A percentile compares a stretch with the other conserved stretches of the same genome.
Conservation (phyloP, 2,888 invertebrate species). For the Lasioglossum figueresi region DNA sequence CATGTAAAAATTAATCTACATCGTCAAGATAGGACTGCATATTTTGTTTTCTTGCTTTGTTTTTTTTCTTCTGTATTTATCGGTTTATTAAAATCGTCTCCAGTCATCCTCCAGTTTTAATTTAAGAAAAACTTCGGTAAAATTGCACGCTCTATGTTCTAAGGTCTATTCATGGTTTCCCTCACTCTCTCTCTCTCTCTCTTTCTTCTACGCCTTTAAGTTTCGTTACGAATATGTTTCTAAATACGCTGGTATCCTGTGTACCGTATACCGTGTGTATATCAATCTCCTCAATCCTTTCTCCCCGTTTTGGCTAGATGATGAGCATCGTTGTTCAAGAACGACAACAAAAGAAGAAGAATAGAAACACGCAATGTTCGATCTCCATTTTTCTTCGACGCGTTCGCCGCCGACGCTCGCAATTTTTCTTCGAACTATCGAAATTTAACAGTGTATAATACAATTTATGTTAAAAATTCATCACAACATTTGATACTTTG, state of each 20-base stretch:
- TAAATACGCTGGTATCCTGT: slow-evolving; percentile 47
- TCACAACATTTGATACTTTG: background rate
- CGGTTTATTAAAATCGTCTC: slow-evolving; percentile 8
- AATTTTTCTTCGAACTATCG: background rate
- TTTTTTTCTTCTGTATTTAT: slow-evolving; percentile 15
- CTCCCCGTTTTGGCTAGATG: slow-evolving; percentile 45
- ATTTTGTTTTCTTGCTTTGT: slow-evolving; percentile 28
- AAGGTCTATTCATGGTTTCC: slow-evolving; percentile 48
- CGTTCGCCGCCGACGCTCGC: background rate
- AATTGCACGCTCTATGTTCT: slow-evolving; percentile 57
- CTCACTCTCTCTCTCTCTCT: too few relatives aligned
- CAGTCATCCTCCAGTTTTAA: background rate
- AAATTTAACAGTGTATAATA: background rate
- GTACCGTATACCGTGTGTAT: slow-evolving; percentile 38
- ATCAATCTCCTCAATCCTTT: slow-evolving; percentile 5
- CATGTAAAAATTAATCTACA: slow-evolving; percentile 69
- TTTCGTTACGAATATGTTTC: slow-evolving; percentile 53
- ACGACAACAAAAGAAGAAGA: slow-evolving; percentile 32
- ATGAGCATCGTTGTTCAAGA: slow-evolving; percentile 50
- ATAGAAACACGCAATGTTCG: slow-evolving; percentile 25
- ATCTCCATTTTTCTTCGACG: slow-evolving; percentile 8
- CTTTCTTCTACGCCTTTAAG: slow-evolving; percentile 22
- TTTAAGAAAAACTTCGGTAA: slow-evolving; percentile 55
- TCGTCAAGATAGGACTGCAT: slow-evolving; percentile 60
- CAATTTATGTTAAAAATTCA: background rate